Base-by-base conservation (phyloP, 2,888 invertebrate species). In the Andrena bicolor region DNA sequence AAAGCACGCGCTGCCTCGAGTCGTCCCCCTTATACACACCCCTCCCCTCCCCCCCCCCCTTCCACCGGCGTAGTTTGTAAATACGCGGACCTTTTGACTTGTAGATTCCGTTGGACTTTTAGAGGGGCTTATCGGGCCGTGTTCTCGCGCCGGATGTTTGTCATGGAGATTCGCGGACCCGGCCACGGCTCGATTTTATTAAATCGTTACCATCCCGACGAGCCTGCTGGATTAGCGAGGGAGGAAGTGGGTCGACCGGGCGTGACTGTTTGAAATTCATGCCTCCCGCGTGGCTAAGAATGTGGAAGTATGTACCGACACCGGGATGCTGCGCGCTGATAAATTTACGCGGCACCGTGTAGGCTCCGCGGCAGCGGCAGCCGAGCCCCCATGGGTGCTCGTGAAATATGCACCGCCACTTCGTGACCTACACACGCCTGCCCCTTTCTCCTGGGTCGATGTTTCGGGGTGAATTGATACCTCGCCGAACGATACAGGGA, bases 181-280 rank as follows among this genome's bases (percentile, higher is more conserved):
- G 23, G 35, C 7, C 2, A 26, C 2, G 6, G 41, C 10, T 20
- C 23, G 56, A 48, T 30, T 77, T 64, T 35, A 69, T 69, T 53
- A 41, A 77, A 73, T 49, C 30, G 66, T 72, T 51, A 35, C 13
- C 35, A 16, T 16, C 41, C 41, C 41, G 41, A 41, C 41, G 4
- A 16, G 41, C 41, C 41, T 16, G 16, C 41, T 16, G 61, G 35
- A 56, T 64, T 35, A 61, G n/a, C 63, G 64, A 26, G 8, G 30
- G 28, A 6, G 13, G 61, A 86, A 81, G 76, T 75, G 48, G 87
- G 76, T 87, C 76, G 73, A 26, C 83, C 6, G 28, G 60, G 32
- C 58, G 70, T 80, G 79, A 86, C 87, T 26, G 56, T 56, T 90
- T 85, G 87, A 87, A 86, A 88, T 90, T 89, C 86, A 89, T 87